Conservation (phyloP, 2,797 vertebrate genomes). For the Cebuella pygmaea region DNA sequence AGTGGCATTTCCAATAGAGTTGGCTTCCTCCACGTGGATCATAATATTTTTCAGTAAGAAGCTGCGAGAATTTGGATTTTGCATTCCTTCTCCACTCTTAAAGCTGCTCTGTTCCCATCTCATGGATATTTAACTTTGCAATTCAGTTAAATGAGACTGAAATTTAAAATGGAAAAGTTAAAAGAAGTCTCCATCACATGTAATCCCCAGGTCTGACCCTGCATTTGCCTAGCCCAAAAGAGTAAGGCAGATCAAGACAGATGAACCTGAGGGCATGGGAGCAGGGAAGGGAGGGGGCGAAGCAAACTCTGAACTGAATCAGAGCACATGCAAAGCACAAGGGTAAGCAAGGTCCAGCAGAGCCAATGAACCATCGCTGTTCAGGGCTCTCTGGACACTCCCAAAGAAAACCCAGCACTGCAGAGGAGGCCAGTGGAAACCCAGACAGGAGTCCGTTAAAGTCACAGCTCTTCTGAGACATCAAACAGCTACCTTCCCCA, state of each 20-base stretch:
- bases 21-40: not conserved
- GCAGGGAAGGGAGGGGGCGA: not conserved
- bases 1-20: not conserved
- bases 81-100: not conserved
- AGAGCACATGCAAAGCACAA: not conserved
- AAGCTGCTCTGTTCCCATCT: not conserved
- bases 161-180: constrained; percentile 31
- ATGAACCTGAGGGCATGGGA: not conserved
- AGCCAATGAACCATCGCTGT: not conserved
- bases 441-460: not conserved
- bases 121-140: not conserved
- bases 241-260: not conserved
- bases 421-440: not conserved
- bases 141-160: constrained; percentile 11
- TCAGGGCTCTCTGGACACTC: not conserved
- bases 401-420: not conserved
- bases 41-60: not conserved
- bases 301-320: not conserved
- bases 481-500: not conserved
- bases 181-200: not conserved
- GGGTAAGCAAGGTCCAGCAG: not conserved
- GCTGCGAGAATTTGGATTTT: not conserved
- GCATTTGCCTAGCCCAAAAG: not conserved
- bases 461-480: not conserved
- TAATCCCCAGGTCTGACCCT: not conserved